phyloP scores from a whole-genome alignment of 2,113 vertebrate species.

The Alexandromys fortis region DNA sequence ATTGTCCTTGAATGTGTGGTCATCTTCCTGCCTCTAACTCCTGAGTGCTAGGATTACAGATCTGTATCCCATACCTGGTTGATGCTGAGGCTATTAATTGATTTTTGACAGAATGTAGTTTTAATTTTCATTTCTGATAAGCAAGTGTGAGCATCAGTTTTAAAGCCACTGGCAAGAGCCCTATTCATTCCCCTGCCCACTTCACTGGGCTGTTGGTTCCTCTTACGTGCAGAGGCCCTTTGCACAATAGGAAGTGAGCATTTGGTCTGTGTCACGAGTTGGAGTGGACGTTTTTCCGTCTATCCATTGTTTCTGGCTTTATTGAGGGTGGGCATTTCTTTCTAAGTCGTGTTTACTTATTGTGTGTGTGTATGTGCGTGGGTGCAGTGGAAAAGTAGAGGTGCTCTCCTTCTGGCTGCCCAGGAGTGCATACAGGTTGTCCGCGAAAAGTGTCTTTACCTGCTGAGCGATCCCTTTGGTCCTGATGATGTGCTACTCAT shows the following conservation, averaged over 20 bases:
- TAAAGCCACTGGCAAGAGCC: background rate
- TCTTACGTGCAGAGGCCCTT: constrained; percentile 28
- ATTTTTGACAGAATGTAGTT: background rate
- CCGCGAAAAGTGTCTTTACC: background rate
- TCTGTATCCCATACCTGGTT: background rate
- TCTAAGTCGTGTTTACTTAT: no score
- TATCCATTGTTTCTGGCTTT: background rate
- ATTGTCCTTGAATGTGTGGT: background rate
- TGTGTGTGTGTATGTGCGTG: background rate
- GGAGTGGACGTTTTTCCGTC: background rate
- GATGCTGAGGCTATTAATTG: background rate
- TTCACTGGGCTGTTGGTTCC: background rate
- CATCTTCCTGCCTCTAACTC: background rate
- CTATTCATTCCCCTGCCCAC: background rate
- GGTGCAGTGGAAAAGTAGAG: background rate
- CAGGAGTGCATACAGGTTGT: no score
- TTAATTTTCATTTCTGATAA: constrained; percentile 25
- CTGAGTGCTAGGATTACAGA: background rate
- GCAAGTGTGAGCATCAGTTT: background rate
- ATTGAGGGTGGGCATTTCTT: background rate
- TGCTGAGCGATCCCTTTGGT: background rate
- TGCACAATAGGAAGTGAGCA: background rate
- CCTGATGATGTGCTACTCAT: background rate
- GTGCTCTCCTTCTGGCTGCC: no score
- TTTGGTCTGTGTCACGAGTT: constrained; percentile 20